These are phyloP conservation scores for Thereva unica DNA, from an alignment of 2,888 invertebrate genomes.

Conservation along the genomic window DNA sequence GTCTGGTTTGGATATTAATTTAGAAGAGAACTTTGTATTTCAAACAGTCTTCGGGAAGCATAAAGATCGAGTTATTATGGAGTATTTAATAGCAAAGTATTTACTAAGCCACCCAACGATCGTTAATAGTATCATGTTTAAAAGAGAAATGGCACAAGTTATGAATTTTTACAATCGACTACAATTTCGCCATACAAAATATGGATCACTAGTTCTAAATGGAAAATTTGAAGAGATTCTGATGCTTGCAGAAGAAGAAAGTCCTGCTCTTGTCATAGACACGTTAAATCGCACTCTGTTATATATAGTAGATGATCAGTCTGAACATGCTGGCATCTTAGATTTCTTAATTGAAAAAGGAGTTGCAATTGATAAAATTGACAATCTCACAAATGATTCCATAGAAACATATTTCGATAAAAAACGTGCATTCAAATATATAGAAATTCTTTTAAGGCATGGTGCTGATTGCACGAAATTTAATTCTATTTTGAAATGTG, in stretches of 20 bases:
- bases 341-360: conserved; percentile 6
- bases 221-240: conserved; percentile 15
- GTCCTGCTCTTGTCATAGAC: neutral
- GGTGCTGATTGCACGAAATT: neutral
- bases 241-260: neutral
- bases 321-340: conserved; percentile 10
- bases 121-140: conserved; percentile 1
- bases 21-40: neutral
- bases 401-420: neutral
- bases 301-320: neutral
- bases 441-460: conserved; percentile 6
- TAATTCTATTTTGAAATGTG: neutral
- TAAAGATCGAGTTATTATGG: conserved; percentile 1
- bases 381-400: conserved; percentile 2
- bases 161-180: conserved; percentile 6
- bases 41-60: neutral
- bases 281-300: neutral
- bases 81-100: conserved; percentile 9
- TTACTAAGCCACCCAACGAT: neutral
- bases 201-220: conserved; percentile 11
- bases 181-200: conserved; percentile 1
- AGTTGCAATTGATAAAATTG: neutral
- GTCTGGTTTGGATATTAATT: neutral
- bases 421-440: conserved; percentile 1
- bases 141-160: neutral